Percentiles rank a stretch among this genome's conserved stretches.
phyloP scores from a whole-genome alignment of 2,113 vertebrate species.

The Symphodus melops region DNA sequence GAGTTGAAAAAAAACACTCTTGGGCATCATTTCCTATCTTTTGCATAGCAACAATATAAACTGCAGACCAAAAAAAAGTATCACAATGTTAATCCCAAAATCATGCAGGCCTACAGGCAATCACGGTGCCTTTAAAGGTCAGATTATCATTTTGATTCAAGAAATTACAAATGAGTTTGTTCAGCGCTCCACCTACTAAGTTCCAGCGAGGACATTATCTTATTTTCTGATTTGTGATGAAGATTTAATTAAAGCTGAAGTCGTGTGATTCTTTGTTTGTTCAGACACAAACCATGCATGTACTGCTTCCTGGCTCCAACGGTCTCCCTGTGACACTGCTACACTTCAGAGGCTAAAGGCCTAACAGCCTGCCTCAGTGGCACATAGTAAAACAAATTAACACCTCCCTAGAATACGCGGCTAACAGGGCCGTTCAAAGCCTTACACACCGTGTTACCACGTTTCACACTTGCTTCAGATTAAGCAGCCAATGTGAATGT shows the following conservation, averaged over 20 bases:
- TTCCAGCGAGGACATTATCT: neutral
- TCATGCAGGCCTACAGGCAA: too few relatives aligned
- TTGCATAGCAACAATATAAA: too few relatives aligned
- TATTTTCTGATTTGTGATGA: neutral
- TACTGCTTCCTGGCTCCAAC: conserved; percentile 10
- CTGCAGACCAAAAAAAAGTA: too few relatives aligned
- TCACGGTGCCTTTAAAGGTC: neutral
- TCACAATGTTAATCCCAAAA: too few relatives aligned
- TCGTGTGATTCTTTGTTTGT: neutral
- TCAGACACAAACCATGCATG: neutral
- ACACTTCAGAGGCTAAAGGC: conserved; percentile 68
- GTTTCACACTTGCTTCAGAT: conserved; percentile 66
- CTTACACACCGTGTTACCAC: conserved; percentile 53
- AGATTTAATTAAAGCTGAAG: neutral
- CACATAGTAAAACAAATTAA: conserved; percentile 84
- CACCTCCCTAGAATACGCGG: conserved; percentile 75
- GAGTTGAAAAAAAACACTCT: too few relatives aligned
- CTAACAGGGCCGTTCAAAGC: conserved; percentile 71
- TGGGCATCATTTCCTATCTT: too few relatives aligned
- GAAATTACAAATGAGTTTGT: neutral
- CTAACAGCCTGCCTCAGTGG: conserved; percentile 77
- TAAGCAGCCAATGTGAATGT: conserved; percentile 43
- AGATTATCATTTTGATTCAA: too few relatives aligned
- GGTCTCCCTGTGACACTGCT: conserved; percentile 42
- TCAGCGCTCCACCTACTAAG: neutral